Evolutionary conservation across 2,888 invertebrate species (phyloP).

Genomic region (Cylloceria caligata): DNA sequence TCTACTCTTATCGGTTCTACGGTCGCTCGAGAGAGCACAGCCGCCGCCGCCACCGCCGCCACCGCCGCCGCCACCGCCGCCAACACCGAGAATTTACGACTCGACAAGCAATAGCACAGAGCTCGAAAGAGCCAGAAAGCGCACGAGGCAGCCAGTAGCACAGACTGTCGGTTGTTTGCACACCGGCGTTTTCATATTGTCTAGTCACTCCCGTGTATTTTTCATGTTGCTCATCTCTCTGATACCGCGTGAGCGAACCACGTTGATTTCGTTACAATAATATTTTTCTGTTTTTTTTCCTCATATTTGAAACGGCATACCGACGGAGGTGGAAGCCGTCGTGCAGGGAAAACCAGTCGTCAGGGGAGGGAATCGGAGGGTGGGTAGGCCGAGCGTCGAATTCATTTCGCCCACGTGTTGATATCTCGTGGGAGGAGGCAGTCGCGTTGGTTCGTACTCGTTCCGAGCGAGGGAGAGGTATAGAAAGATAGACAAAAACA

Average conservation of each 20-base stretch:
- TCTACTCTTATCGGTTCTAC: slow-evolving; percentile 51
- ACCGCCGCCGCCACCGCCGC: slow-evolving; percentile 29
- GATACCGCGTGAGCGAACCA: slow-evolving; percentile 44
- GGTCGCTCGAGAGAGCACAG: slow-evolving; percentile 21
- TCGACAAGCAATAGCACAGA: slow-evolving; percentile 10
- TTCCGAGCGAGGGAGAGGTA: not conserved
- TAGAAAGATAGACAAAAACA: slow-evolving; percentile 10
- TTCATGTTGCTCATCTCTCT: slow-evolving; percentile 56
- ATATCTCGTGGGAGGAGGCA: slow-evolving; percentile 60
- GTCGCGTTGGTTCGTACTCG: slow-evolving; percentile 57
- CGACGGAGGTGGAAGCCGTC: not conserved
- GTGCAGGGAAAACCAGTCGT: not conserved
- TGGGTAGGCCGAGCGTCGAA: slow-evolving; percentile 25
- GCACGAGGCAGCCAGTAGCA: slow-evolving; percentile 26
- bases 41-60: slow-evolving; percentile 22
- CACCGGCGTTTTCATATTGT: slow-evolving; percentile 55
- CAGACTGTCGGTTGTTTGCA: slow-evolving; percentile 58
- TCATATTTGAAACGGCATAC: not conserved
- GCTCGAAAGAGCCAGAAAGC: slow-evolving; percentile 31
- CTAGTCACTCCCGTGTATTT: slow-evolving; percentile 60
- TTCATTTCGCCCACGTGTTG: slow-evolving; percentile 69
- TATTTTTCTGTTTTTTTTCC: not conserved
- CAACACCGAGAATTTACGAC: slow-evolving; percentile 60
- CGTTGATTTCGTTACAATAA: slow-evolving; percentile 21
- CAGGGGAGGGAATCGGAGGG: slow-evolving; percentile 2